Evolutionary conservation across 2,888 invertebrate genomes (phyloP).

Genomic region (Rotaria sp.): DNA sequence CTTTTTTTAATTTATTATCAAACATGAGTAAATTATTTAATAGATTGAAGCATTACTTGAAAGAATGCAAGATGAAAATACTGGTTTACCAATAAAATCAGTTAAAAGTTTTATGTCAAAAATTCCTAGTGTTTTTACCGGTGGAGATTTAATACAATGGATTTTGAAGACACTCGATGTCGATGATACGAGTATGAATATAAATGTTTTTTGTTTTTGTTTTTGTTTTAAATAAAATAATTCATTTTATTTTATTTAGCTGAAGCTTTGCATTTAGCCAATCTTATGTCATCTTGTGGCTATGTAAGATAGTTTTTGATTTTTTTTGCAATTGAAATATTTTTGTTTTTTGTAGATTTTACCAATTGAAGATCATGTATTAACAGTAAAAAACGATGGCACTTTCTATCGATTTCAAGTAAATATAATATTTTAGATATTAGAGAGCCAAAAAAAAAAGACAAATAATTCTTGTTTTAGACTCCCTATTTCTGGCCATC

Average conservation of each 20-base stretch:
- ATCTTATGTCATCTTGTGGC: slow-evolving; percentile 88
- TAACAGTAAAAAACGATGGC: slow-evolving; percentile 92
- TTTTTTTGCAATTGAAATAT: not conserved
- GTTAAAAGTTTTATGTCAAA: slow-evolving; percentile 98
- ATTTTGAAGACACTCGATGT: slow-evolving; percentile 81
- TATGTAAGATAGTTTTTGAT: slow-evolving; percentile 62
- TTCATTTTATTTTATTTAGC: not conserved
- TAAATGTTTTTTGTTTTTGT: not conserved
- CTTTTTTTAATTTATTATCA: not conserved
- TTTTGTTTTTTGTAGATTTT: slow-evolving; percentile 58
- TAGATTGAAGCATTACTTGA: slow-evolving; percentile 36
- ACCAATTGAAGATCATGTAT: slow-evolving; percentile 93
- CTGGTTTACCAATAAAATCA: slow-evolving; percentile 86
- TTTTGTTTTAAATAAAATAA: not conserved
- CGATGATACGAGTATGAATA: slow-evolving; percentile 62
- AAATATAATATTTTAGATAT: not conserved
- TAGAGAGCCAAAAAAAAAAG: no score
- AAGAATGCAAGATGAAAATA: slow-evolving; percentile 40
- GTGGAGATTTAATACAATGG: slow-evolving; percentile 86
- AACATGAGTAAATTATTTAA: not conserved
- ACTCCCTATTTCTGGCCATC: slow-evolving; percentile 99
- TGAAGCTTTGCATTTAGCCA: slow-evolving; percentile 87
- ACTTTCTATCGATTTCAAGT: slow-evolving; percentile 81
- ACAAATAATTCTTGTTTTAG: slow-evolving; percentile 58
- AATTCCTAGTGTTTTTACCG: slow-evolving; percentile 86